Evolutionary conservation across 64 coral and sea anemone species (phyloP).

Genomic region (Catalaphyllia jardinei): DNA sequence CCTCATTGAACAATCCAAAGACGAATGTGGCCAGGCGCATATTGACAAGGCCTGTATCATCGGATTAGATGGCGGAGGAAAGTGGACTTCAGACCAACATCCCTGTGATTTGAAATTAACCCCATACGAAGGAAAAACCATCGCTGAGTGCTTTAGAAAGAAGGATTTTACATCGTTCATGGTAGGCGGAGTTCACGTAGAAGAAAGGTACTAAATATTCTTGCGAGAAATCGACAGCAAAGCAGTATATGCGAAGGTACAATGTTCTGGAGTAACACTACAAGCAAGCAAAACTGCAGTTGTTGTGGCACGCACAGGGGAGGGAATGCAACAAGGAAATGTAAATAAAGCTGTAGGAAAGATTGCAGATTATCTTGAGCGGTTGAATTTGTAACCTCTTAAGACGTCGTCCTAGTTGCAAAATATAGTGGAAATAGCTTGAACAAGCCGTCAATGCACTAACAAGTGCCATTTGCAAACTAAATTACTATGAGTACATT

Average conservation of each 20-base stretch:
- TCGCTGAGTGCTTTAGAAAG: constrained; percentile 68
- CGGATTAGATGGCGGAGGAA: constrained; percentile 55
- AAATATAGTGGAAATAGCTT: no score
- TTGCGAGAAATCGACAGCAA: constrained; percentile 80
- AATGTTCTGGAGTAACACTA: constrained; percentile 50
- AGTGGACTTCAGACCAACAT: constrained; percentile 59
- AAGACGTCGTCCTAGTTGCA: background rate
- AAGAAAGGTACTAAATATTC: constrained; percentile 62
- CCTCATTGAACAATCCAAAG: constrained; percentile 60
- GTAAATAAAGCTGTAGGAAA: constrained; percentile 78
- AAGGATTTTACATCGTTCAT: constrained; percentile 62
- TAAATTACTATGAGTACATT: no score
- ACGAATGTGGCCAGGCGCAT: constrained; percentile 22
- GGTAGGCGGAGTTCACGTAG: constrained; percentile 46
- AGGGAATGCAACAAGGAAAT: constrained; percentile 78
- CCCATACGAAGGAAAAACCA: constrained; percentile 29
- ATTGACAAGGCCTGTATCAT: constrained; percentile 66
- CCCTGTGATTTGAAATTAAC: constrained; percentile 44
- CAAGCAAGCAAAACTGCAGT: constrained; percentile 80
- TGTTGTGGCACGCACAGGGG: constrained; percentile 60
- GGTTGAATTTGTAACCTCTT: constrained; percentile 41
- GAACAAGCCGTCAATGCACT: no score
- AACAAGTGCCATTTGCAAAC: no score
- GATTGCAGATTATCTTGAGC: constrained; percentile 91
- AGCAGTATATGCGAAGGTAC: constrained; percentile 62